These are phyloP conservation scores for Apistogramma diplotaenia DNA, from an alignment of 2,113 vertebrate species.

Conservation along the genomic window DNA sequence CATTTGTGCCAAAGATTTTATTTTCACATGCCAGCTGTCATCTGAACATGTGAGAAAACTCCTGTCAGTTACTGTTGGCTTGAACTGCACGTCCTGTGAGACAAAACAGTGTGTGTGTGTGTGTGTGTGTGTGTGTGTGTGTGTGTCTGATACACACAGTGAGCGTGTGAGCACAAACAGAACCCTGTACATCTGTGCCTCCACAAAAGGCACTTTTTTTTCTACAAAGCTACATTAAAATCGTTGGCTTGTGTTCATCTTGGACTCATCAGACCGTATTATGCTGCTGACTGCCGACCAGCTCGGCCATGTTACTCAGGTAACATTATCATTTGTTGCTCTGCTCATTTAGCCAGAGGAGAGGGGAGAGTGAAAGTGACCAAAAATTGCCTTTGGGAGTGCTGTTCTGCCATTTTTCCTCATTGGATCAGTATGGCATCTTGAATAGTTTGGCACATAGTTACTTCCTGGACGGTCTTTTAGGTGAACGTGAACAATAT, in stretches of 20 bases:
- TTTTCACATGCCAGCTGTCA: neutral
- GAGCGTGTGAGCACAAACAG: no score
- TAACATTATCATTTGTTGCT: neutral
- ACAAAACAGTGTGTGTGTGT: neutral
- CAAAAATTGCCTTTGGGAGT: neutral
- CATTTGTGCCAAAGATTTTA: neutral
- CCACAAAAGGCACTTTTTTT: conserved; percentile 14
- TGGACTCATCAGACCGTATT: conserved; percentile 13
- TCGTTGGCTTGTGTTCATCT: conserved; percentile 32
- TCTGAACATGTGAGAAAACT: no score
- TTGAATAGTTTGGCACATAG: no score
- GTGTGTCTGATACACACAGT: neutral
- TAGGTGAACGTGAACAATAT: neutral
- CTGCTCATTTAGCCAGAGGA: conserved; percentile 11
- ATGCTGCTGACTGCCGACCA: conserved; percentile 3
- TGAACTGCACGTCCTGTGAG: neutral
- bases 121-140: no score
- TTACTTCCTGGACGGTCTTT: neutral
- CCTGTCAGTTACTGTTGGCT: neutral
- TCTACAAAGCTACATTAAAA: conserved; percentile 18
- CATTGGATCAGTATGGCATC: neutral
- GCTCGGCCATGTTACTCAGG: conserved; percentile 17
- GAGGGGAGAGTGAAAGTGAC: conserved; percentile 5
- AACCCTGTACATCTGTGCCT: neutral
- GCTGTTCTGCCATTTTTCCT: neutral